These are phyloP conservation scores for Loris lydekkerianus DNA, from an alignment of 2,797 vertebrate species.

Conservation along the genomic window DNA sequence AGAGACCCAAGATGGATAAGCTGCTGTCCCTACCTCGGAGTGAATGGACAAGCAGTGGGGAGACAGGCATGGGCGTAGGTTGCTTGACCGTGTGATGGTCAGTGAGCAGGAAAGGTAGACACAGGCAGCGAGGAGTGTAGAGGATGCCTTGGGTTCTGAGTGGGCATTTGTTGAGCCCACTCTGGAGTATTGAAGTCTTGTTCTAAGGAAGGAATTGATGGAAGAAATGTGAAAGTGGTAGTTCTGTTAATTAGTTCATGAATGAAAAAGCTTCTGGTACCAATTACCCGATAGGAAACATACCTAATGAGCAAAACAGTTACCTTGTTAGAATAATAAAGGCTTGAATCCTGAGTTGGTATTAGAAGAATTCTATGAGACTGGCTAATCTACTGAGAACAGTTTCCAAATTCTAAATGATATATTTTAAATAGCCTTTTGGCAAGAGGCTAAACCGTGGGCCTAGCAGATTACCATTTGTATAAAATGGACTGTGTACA, in stretches of 20 bases:
- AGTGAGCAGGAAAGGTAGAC: not conserved
- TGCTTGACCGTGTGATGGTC: fast-evolving
- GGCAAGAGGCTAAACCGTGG: slow-evolving; percentile 7
- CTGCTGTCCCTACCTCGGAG: not conserved
- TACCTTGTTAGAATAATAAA: slow-evolving; percentile 37
- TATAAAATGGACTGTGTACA: not conserved
- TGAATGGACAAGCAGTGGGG: not conserved
- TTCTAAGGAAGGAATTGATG: slow-evolving; percentile 19
- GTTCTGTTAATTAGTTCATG: slow-evolving; percentile 9
- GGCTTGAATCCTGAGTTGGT: not conserved
- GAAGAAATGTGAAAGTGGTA: not conserved
- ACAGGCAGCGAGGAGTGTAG: fast-evolving
- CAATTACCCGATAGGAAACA: not conserved
- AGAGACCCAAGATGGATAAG: not conserved
- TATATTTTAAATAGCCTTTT: not conserved
- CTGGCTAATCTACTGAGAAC: not conserved
- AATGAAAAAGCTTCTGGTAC: not conserved
- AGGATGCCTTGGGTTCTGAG: not conserved
- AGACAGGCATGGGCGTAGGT: not conserved
- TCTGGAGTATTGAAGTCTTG: not conserved
- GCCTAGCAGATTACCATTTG: not conserved
- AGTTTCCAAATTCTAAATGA: slow-evolving; percentile 7
- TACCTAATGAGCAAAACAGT: not conserved
- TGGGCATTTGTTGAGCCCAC: not conserved
- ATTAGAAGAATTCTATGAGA: not conserved